These are phyloP conservation scores for Fistularia tabacaria DNA, from an alignment of 2,797 vertebrate species.

Conservation along the genomic window DNA sequence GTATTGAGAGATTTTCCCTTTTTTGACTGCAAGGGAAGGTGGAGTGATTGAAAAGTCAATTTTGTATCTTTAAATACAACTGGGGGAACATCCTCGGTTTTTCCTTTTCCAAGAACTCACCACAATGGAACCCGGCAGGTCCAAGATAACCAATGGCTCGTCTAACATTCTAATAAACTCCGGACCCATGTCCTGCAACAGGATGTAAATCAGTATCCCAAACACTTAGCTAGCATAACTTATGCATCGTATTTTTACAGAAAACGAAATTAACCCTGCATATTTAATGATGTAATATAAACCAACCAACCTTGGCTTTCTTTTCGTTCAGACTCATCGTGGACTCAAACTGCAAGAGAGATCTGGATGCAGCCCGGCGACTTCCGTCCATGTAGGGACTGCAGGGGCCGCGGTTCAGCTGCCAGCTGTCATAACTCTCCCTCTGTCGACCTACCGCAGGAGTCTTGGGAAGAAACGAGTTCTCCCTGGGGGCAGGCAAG, in stretches of 20 bases:
- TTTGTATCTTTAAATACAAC: neutral
- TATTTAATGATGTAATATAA: neutral
- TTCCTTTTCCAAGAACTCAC: slow-evolving; percentile 57
- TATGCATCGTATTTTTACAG: too few relatives aligned
- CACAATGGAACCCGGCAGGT: slow-evolving; percentile 85
- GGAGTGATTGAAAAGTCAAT: neutral
- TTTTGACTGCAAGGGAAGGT: slow-evolving; percentile 68
- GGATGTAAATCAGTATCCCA: neutral
- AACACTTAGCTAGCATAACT: neutral
- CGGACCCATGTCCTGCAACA: slow-evolving; percentile 77
- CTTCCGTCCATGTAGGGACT: slow-evolving; percentile 56
- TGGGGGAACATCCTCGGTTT: too few relatives aligned
- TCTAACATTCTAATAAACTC: slow-evolving; percentile 82
- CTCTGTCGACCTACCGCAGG: slow-evolving; percentile 38
- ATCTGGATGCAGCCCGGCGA: slow-evolving; percentile 36
- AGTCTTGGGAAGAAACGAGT: slow-evolving; percentile 37
- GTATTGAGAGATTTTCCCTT: slow-evolving; percentile 81
- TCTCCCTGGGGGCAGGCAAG: slow-evolving; percentile 15
- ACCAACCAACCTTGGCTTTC: slow-evolving; percentile 57
- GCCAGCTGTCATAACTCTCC: slow-evolving; percentile 55
- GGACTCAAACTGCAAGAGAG: slow-evolving; percentile 51
- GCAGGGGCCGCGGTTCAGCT: slow-evolving; percentile 44
- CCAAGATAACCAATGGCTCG: slow-evolving; percentile 77
- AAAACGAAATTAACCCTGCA: neutral
- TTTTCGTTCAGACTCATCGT: slow-evolving; percentile 63